Evolutionary conservation across 2,888 invertebrate genomes (phyloP).

Genomic region (Minunthozetes semirufus): DNA sequence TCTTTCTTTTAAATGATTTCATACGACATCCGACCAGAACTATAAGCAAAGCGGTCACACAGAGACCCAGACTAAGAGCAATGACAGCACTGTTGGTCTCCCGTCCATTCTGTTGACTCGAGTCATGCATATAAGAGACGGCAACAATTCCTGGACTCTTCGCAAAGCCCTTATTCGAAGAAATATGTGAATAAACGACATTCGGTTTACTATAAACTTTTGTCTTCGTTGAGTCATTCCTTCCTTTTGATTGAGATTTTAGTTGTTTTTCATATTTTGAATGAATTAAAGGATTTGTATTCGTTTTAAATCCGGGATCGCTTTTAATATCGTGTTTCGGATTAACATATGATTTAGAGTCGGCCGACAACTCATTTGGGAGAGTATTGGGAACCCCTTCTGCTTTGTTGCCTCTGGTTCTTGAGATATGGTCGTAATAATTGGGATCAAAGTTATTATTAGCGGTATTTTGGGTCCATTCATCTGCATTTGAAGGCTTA

Average conservation of each 20-base stretch:
- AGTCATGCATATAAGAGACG: slow-evolving; percentile 39
- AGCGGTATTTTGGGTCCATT: background rate
- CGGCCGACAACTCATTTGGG: too few species aligned
- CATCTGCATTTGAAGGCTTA: background rate
- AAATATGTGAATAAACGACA: slow-evolving; percentile 21
- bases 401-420: background rate
- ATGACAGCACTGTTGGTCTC: slow-evolving; percentile 60
- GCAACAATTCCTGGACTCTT: slow-evolving; percentile 27
- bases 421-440: background rate
- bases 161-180: background rate
- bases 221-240: background rate
- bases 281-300: background rate
- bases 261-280: background rate
- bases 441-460: background rate
- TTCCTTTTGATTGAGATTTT: background rate
- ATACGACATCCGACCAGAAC: slow-evolving; percentile 74
- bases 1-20: slow-evolving; percentile 64
- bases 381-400: too few species aligned
- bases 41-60: slow-evolving; percentile 70
- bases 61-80: slow-evolving; percentile 59
- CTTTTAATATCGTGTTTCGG: background rate
- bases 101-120: slow-evolving; percentile 37
- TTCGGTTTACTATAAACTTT: background rate
- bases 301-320: background rate
- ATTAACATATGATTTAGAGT: background rate